Percentiles rank a stretch among this genome's conserved stretches.
Evolutionary conservation across 2,888 invertebrate species (phyloP).

Genomic region (Phengaris arion): DNA sequence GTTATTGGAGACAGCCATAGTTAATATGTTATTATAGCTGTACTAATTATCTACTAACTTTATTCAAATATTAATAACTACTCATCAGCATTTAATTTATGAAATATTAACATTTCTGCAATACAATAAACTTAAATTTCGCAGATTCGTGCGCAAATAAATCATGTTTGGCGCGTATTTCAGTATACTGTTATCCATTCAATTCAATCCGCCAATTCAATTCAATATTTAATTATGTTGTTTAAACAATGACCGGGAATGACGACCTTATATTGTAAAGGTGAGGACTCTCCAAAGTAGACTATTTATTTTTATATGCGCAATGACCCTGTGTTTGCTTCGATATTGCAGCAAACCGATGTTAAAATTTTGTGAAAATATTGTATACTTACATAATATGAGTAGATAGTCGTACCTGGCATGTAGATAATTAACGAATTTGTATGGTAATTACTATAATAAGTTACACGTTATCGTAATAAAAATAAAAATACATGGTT

Average conservation of each 20-base stretch:
- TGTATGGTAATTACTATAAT: background rate
- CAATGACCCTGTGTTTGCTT: background rate
- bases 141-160: background rate
- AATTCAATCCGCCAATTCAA: background rate
- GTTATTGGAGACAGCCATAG: background rate
- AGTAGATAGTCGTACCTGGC: background rate
- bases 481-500: background rate
- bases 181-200: background rate
- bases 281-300: background rate
- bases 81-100: background rate
- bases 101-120: background rate
- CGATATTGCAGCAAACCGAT: background rate
- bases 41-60: too few relatives aligned
- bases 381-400: background rate
- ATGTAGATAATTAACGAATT: slow-evolving; percentile 8
- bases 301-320: slow-evolving; percentile 5
- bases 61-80: background rate
- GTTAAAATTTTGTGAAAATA: background rate
- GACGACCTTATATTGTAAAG: background rate
- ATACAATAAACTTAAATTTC: background rate
- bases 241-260: background rate
- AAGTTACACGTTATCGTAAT: background rate
- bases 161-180: background rate
- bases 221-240: slow-evolving; percentile 12
- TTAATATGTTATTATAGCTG: too few relatives aligned